Evolutionary conservation across 2,888 invertebrate species (phyloP).

Genomic region (Heteropelma amictum): DNA sequence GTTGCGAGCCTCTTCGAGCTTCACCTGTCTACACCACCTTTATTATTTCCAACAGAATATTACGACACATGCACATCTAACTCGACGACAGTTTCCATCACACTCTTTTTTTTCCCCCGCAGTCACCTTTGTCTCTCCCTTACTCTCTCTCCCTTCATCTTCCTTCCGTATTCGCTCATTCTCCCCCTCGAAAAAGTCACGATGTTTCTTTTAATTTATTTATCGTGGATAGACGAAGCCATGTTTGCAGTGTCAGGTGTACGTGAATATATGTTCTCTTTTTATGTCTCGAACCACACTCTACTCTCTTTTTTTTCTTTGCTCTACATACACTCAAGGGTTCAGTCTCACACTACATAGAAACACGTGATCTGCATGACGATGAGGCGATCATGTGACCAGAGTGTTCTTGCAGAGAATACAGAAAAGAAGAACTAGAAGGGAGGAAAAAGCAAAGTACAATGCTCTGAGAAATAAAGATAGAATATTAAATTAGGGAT

Average conservation of each 20-base stretch:
- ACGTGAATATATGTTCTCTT: slow-evolving; percentile 13
- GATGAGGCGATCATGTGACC: slow-evolving; percentile 6
- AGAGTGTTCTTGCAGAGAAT: neutral
- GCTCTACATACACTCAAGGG: neutral
- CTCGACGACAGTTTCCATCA: slow-evolving; percentile 23
- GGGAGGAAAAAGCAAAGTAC: neutral
- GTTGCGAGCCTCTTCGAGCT: slow-evolving; percentile 31
- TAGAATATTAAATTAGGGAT: neutral
- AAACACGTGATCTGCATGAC: slow-evolving; percentile 30
- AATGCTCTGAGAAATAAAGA: neutral
- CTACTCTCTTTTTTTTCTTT: neutral
- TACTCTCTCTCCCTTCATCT: neutral
- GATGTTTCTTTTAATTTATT: slow-evolving; percentile 45
- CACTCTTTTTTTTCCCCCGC: neutral
- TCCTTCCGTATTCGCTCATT: neutral
- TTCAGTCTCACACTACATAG: neutral
- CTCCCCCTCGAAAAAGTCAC: neutral
- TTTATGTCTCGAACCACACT: neutral
- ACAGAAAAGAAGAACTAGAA: neutral
- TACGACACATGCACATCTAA: neutral
- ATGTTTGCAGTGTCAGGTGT: slow-evolving; percentile 29
- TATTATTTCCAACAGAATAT: neutral
- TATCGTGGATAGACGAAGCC: slow-evolving; percentile 35
- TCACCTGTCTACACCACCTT: neutral
- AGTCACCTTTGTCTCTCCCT: neutral